Conservation (phyloP, 2,113 vertebrate species). For the Myrmecobius fasciatus region DNA sequence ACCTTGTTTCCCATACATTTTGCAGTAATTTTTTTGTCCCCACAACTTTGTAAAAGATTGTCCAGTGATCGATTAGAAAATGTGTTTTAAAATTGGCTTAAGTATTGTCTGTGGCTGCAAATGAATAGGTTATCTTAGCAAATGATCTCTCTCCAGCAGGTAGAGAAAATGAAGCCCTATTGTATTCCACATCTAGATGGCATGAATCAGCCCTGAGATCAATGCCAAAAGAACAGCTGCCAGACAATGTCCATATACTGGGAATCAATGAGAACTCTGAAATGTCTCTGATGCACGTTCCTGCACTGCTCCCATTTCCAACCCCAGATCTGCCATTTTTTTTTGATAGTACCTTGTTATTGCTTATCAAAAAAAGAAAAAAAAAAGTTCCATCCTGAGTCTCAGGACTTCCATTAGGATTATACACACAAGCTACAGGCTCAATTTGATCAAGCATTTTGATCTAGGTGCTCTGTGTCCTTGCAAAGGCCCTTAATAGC, state of each 20-base stretch:
- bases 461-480: background rate
- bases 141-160: too few relatives aligned
- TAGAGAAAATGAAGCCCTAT: background rate
- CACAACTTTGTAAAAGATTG: background rate
- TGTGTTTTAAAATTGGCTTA: background rate
- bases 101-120: background rate
- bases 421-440: rapidly evolving
- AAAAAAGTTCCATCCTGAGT: background rate
- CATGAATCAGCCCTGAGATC: background rate
- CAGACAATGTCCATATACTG: background rate
- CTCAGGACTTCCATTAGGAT: background rate
- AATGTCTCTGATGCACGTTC: background rate
- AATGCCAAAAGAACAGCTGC: background rate
- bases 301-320: background rate
- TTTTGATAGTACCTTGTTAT: background rate
- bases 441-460: background rate
- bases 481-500: background rate
- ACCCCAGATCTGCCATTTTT: background rate
- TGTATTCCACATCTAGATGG: background rate
- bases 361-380: background rate
- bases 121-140: rapidly evolving
- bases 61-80: slow-evolving; percentile 3
- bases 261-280: background rate
- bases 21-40: too few relatives aligned
- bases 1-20: slow-evolving; percentile 6